Base-by-base conservation (phyloP, 2,888 invertebrate genomes). In the Euzetes globulus region DNA sequence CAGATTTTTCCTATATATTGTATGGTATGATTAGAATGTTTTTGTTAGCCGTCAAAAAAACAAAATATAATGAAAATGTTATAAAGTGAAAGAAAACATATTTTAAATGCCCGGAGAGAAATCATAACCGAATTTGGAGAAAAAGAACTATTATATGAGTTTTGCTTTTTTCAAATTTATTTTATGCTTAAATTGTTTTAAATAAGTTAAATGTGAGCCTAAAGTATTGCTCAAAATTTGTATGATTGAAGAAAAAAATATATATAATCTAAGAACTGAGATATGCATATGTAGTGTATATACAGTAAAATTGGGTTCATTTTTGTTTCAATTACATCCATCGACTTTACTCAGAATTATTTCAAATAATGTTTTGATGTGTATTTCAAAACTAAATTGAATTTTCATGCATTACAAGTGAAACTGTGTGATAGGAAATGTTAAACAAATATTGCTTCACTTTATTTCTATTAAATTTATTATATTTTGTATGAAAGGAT, bases 1-100 rank as follows among this genome's bases (percentile, higher is more conserved):
- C 9, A 11, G 22, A 47, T 47, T 55, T 55, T 55, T 4, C 55
- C 55, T 15, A 22, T 55, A 55, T 55, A 55, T 55, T 22, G 13
- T 55, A 55, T 55, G 13, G 4, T 55, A 13, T 55, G 25, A 6
- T 52, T n/a, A 9, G 6, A 55, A 25, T 25, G 22, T 55, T 25
- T 33, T 33, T 33, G 4, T 33, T 33, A 33, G 33, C 9, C 9
- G 5, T 33, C 33, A 33, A 29, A 60, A 60, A 60, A 27, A 60
- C 27, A 5, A 55, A 55, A 55, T 55, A 55, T 63, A 63, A 63
- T 60, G 29, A 63, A 37, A 63, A 63, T 33, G 63, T 4, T 63
- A 27, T 63, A 33, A 63, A 63, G 63, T 29, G 63, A 63, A 63
- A 63, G 15, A 33, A 29, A 25, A 55, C 27, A 55, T 55, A 37